Conservation (phyloP, 92 coral and sea anemone species). For the Micromussa lordhowensis region DNA sequence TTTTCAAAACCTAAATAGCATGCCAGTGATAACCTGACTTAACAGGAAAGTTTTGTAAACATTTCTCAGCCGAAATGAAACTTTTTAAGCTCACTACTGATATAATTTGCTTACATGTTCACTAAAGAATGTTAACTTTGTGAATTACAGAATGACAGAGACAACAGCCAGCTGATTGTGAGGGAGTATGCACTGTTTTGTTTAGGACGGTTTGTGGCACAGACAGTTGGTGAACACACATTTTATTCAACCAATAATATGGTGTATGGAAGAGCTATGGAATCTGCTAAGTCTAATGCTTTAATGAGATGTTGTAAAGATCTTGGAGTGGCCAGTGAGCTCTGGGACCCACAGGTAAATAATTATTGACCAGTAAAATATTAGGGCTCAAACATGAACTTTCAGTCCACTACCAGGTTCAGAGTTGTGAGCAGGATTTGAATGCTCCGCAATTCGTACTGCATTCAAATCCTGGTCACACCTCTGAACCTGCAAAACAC, state of each 20-base stretch:
- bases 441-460: too few relatives aligned
- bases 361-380: background rate
- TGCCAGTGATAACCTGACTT: too few relatives aligned
- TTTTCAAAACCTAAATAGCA: too few relatives aligned
- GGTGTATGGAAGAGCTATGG: slow-evolving; percentile 99
- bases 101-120: background rate
- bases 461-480: too few relatives aligned
- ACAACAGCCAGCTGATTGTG: slow-evolving; percentile 96
- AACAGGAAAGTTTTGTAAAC: background rate
- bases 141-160: slow-evolving; percentile 85
- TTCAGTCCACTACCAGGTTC: too few relatives aligned
- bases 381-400: too few relatives aligned
- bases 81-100: background rate
- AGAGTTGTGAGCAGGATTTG: too few relatives aligned
- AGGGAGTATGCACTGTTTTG: slow-evolving; percentile 97
- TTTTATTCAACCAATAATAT: slow-evolving; percentile 89
- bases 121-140: background rate
- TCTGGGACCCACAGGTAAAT: slow-evolving; percentile 98
- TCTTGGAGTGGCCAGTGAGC: slow-evolving; percentile 97
- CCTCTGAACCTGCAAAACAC: too few relatives aligned
- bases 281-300: slow-evolving; percentile 97
- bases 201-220: slow-evolving; percentile 93
- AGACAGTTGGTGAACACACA: slow-evolving; percentile 97
- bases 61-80: background rate
- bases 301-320: slow-evolving; percentile 99